Evolutionary conservation across 2,797 vertebrate genomes (phyloP).

Genomic region (Falco novaeseelandiae): DNA sequence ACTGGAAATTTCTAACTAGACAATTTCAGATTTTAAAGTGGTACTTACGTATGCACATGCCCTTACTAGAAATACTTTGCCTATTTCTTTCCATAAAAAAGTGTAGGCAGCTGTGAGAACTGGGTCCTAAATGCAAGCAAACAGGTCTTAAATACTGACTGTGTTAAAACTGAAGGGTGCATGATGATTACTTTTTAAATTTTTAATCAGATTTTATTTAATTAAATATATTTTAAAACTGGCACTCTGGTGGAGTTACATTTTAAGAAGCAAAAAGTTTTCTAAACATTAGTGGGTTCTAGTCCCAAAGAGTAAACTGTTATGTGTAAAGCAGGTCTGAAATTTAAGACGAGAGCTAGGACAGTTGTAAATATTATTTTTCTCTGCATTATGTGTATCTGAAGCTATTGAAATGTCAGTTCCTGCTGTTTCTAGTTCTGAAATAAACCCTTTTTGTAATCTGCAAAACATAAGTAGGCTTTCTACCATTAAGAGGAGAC

Average conservation of each 20-base stretch:
- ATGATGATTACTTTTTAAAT: background rate
- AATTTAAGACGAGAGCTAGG: background rate
- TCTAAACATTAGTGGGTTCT: background rate
- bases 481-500: background rate
- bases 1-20: background rate
- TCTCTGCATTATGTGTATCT: background rate
- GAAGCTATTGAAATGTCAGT: background rate
- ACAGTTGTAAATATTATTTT: background rate
- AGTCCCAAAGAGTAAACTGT: background rate
- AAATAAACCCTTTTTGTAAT: background rate
- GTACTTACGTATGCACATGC: fast-evolving
- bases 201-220: too few relatives aligned
- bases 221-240: background rate
- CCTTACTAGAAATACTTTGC: background rate
- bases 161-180: background rate
- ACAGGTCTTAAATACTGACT: background rate
- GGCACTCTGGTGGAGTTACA: background rate
- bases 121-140: background rate
- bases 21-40: background rate
- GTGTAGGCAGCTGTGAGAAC: background rate
- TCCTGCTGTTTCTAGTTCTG: background rate
- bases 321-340: background rate
- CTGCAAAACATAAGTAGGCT: background rate
- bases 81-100: background rate
- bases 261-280: background rate